These are phyloP conservation scores for Spialia ferax DNA, from an alignment of 2,888 invertebrate species.

Conservation along the genomic window DNA sequence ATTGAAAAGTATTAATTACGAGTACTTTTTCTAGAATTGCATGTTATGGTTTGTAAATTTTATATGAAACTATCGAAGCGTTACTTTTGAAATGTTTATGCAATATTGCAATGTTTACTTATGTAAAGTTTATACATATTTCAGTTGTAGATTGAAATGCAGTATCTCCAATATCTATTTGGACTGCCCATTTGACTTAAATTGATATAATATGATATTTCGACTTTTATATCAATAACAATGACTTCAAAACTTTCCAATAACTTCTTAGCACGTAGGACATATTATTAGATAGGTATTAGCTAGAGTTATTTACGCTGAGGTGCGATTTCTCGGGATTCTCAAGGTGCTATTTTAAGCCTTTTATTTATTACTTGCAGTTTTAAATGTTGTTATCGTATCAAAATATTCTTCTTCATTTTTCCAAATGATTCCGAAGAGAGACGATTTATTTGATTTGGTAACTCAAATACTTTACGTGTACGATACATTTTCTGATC, in stretches of 20 bases:
- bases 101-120: background rate
- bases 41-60: background rate
- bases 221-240: background rate
- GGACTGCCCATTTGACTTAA: too few relatives aligned
- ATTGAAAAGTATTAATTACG: background rate
- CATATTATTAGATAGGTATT: background rate
- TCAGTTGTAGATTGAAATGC: background rate
- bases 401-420: background rate
- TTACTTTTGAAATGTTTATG: background rate
- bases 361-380: background rate
- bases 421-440: background rate
- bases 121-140: background rate
- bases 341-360: background rate
- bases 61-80: background rate
- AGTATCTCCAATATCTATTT: too few relatives aligned
- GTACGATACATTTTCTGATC: too few relatives aligned
- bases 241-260: background rate
- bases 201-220: background rate
- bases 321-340: background rate
- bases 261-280: background rate
- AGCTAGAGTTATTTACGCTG: background rate
- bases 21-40: background rate
- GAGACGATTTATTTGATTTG: too few relatives aligned
- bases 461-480: too few relatives aligned
- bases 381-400: background rate